Conservation (phyloP, 2,797 vertebrate species). For the Cryptoblepharus egeriae region DNA sequence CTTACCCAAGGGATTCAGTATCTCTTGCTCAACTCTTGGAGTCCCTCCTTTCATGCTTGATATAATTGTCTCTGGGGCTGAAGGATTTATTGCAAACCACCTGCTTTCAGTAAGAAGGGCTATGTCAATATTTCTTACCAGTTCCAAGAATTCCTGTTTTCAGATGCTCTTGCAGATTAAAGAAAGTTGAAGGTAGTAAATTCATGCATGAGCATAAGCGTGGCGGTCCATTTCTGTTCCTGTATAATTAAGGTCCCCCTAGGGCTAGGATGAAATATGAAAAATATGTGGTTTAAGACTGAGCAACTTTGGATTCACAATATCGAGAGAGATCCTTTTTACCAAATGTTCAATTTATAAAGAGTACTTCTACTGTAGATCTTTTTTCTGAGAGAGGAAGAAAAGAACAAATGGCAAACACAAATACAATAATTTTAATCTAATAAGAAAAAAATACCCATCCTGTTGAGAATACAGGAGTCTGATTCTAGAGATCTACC, state of each 20-base stretch:
- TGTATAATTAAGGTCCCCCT: too few species aligned
- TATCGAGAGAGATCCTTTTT: neutral
- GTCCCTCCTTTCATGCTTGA: neutral
- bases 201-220: neutral
- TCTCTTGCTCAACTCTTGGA: neutral
- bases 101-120: too few species aligned
- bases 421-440: neutral
- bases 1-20: neutral
- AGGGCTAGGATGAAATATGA: too few species aligned
- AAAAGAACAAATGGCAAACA: constrained; percentile 1
- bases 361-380: too few species aligned
- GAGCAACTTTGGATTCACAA: neutral
- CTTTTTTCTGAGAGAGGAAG: constrained; percentile 15
- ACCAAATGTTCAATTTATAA: constrained; percentile 10
- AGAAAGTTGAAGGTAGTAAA: neutral
- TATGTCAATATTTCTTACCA: neutral
- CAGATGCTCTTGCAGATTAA: neutral
- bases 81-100: neutral
- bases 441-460: neutral
- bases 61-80: neutral
- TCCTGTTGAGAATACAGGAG: neutral
- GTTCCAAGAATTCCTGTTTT: neutral
- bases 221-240: neutral
- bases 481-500: neutral
- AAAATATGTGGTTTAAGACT: neutral